A percentile compares a stretch with the other conserved stretches of the same genome.
Evolutionary conservation across 92 coral and sea anemone species (phyloP).

Genomic region (Phenganax subtilis): DNA sequence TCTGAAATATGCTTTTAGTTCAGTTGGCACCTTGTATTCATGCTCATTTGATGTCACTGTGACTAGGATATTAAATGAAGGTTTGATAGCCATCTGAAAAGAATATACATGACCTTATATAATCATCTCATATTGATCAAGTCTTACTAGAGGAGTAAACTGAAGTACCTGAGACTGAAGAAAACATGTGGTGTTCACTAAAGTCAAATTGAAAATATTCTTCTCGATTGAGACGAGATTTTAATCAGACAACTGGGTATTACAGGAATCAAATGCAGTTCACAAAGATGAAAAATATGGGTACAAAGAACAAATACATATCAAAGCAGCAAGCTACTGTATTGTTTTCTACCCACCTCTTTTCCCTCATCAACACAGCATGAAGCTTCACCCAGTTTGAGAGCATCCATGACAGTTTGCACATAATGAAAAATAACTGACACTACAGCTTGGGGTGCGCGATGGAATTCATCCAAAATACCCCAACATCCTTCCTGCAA

Average conservation of each 20-base stretch:
- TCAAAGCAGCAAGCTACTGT: not conserved
- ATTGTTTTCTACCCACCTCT: constrained; percentile 56
- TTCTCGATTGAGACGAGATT: not conserved
- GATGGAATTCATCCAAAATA: constrained; percentile 89
- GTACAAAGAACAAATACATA: not conserved
- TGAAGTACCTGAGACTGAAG: no score
- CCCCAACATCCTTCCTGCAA: constrained; percentile 98
- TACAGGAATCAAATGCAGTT: not conserved
- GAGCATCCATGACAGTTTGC: constrained; percentile 78
- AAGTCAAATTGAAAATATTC: no score
- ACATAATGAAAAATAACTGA: constrained; percentile 80
- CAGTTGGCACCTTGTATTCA: constrained; percentile 58
- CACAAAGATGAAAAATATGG: not conserved
- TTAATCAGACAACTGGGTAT: no score
- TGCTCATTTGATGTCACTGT: constrained; percentile 56
- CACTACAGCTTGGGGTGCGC: constrained; percentile 62
- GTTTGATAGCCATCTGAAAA: constrained; percentile 65
- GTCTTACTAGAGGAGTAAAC: no score
- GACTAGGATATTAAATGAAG: constrained; percentile 73
- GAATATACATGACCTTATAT: not conserved
- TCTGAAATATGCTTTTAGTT: constrained; percentile 83
- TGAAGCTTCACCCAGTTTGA: constrained; percentile 66
- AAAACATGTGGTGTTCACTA: no score
- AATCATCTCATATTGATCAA: no score
- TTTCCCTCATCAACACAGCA: constrained; percentile 88